Conservation (phyloP, 2,797 vertebrate species). For the Alosa sapidissima region DNA sequence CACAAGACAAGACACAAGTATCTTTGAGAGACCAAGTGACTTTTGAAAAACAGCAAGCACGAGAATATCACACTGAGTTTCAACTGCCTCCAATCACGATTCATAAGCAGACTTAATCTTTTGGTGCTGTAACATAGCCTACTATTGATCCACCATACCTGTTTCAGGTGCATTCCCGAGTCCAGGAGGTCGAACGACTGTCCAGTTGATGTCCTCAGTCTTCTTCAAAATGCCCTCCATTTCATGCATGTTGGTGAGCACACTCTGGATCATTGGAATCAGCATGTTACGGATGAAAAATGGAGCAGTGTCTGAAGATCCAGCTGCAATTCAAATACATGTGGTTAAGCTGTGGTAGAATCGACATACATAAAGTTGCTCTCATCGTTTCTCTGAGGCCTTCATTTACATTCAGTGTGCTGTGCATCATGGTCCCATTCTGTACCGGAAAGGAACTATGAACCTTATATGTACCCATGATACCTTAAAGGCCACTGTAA, state of each 20-base stretch:
- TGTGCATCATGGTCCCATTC: not conserved
- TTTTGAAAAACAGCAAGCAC: not conserved
- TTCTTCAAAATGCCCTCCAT: slow-evolving; percentile 75
- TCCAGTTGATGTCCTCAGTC: slow-evolving; percentile 75
- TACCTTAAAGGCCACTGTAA: not conserved
- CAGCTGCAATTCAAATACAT: slow-evolving; percentile 57
- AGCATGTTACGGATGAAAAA: slow-evolving; percentile 75
- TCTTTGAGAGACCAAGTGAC: not conserved
- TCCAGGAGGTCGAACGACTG: slow-evolving; percentile 77
- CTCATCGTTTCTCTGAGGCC: not conserved
- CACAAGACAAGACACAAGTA: not conserved
- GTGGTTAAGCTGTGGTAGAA: slow-evolving; percentile 10
- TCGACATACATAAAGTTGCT: not conserved
- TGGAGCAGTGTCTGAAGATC: slow-evolving; percentile 63
- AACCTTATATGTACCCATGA: not conserved
- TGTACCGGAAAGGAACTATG: not conserved
- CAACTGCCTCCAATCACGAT: not conserved
- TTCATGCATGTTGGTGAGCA: slow-evolving; percentile 79
- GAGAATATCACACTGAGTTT: not conserved
- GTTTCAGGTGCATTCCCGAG: slow-evolving; percentile 73
- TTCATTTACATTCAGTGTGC: not conserved
- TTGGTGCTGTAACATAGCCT: not conserved
- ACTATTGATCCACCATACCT: slow-evolving; percentile 58
- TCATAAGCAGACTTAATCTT: not conserved
- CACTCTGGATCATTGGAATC: slow-evolving; percentile 74